phyloP scores from a whole-genome alignment of 2,113 vertebrate species.

The Cyanistes caeruleus region DNA sequence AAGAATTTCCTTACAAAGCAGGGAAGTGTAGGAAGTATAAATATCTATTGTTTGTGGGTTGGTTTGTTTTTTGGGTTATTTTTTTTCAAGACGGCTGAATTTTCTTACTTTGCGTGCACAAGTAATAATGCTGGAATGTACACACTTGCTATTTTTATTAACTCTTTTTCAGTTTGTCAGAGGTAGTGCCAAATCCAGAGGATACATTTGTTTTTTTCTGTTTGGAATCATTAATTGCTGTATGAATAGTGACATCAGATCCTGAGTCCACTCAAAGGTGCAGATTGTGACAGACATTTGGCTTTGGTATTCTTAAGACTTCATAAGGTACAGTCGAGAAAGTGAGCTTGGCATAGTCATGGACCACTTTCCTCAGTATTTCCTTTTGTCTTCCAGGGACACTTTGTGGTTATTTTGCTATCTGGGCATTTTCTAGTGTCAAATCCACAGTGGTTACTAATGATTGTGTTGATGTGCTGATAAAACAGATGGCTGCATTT shows the following conservation, averaged over 20 bases:
- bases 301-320: neutral
- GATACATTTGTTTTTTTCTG: neutral
- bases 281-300: neutral
- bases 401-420: neutral
- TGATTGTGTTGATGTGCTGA: neutral
- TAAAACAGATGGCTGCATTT: neutral
- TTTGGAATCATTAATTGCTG: neutral
- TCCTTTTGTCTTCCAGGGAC: neutral
- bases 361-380: neutral
- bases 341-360: neutral
- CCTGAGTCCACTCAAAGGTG: neutral
- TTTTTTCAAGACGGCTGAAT: neutral
- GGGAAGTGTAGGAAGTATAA: neutral
- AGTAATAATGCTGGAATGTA: neutral
- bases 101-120: neutral
- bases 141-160: neutral
- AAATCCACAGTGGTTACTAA: neutral
- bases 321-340: neutral
- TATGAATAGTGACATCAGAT: neutral
- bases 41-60: neutral
- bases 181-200: neutral
- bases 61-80: neutral
- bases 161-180: neutral
- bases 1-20: neutral
- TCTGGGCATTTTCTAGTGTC: neutral